A percentile compares a stretch with the other conserved stretches of the same genome.
Conservation (phyloP, 1,140 invertebrate species). For the Probaryconus sp. region DNA sequence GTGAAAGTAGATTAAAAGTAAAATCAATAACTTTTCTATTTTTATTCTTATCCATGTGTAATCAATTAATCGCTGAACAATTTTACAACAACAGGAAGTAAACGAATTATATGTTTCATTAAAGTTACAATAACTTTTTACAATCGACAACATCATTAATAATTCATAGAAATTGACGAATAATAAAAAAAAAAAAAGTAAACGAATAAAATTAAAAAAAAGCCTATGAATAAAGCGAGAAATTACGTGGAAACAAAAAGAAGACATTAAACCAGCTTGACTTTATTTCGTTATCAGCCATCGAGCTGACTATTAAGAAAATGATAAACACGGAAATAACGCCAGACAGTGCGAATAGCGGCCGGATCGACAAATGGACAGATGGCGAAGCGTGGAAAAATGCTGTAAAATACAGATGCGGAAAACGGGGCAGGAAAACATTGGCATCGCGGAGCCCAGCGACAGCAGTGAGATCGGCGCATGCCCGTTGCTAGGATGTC, state of each 20-base stretch:
- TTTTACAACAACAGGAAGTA: too few relatives aligned
- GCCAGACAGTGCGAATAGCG: constrained; percentile 3
- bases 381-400: constrained; percentile 42
- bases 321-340: constrained; percentile 44
- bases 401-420: constrained; percentile 31
- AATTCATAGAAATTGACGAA: too few relatives aligned
- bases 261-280: constrained; percentile 1
- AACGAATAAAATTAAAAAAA: too few relatives aligned
- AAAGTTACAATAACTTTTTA: too few relatives aligned
- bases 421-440: constrained; percentile 46
- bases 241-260: constrained; percentile 7
- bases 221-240: constrained; percentile 5
- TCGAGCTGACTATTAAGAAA: constrained; percentile 29
- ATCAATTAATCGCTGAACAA: too few relatives aligned
- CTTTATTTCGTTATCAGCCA: constrained; percentile 19
- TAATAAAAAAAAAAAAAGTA: too few relatives aligned
- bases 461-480: constrained; percentile 44
- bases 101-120: too few relatives aligned
- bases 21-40: too few relatives aligned
- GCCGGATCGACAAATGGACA: constrained; percentile 20
- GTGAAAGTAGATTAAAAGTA: too few relatives aligned
- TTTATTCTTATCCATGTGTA: too few relatives aligned
- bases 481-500: constrained; percentile 51
- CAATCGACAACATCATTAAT: too few relatives aligned
- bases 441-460: constrained; percentile 45